Evolutionary conservation across 2,113 vertebrate genomes (phyloP).

Genomic region (Prionailurus bengalensis): DNA sequence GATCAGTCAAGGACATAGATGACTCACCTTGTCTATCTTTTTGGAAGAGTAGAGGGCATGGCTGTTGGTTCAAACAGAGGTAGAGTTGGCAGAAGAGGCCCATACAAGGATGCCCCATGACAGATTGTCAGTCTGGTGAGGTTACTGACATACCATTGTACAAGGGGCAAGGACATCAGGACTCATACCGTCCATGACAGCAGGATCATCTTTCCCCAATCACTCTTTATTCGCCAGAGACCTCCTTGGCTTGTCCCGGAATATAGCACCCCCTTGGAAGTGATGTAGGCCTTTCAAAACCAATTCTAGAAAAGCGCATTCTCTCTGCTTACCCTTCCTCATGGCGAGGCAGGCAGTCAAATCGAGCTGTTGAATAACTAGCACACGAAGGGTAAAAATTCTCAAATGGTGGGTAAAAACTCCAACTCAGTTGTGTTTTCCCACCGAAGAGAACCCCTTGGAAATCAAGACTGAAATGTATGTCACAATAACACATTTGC

Average conservation of each 20-base stretch:
- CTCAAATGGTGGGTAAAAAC: neutral
- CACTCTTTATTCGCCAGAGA: neutral
- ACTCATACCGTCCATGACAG: neutral
- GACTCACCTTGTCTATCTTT: neutral
- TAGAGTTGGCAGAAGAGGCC: no score
- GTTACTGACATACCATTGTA: neutral
- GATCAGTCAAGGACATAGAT: neutral
- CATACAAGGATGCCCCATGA: neutral
- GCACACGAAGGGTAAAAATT: neutral
- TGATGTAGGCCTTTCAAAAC: neutral
- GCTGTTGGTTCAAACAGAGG: neutral
- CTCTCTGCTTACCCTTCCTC: neutral
- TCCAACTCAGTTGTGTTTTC: neutral
- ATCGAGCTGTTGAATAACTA: neutral
- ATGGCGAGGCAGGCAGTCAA: neutral
- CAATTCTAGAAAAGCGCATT: neutral
- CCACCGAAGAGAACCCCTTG: neutral
- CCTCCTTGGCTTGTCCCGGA: neutral
- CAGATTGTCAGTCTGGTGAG: neutral
- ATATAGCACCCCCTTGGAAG: accelerated
- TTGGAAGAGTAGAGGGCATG: neutral
- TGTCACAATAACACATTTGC: neutral
- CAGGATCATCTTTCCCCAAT: neutral
- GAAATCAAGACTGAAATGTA: neutral
- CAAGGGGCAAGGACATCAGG: no score